Evolutionary conservation across 2,888 invertebrate species (phyloP).

Genomic region (Melangyna quadrimaculata): DNA sequence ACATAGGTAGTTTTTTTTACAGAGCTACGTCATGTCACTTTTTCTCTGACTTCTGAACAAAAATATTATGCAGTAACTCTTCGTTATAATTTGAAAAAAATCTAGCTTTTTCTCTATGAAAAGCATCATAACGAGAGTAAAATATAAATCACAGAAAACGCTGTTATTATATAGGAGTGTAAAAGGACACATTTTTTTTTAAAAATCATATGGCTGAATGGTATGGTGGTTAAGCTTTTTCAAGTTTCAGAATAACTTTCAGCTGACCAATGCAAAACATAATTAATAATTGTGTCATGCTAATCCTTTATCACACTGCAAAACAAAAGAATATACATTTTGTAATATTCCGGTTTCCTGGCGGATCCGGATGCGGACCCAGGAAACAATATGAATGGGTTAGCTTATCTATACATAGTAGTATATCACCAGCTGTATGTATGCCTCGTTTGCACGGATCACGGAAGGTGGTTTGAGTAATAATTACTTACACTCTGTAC

Average conservation of each 20-base stretch:
- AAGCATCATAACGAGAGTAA: background rate
- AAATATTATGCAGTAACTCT: background rate
- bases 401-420: too few relatives aligned
- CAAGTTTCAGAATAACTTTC: background rate
- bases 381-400: conserved; percentile 24
- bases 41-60: too few relatives aligned
- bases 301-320: conserved; percentile 53
- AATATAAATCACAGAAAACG: conserved; percentile 13
- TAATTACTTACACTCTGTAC: background rate
- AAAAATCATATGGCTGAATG: background rate
- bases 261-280: conserved; percentile 60
- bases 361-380: background rate
- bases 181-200: background rate
- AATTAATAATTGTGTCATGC: conserved; percentile 65
- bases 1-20: too few relatives aligned
- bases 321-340: conserved; percentile 61
- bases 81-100: conserved; percentile 1
- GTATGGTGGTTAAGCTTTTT: background rate
- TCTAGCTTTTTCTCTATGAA: background rate
- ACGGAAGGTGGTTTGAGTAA: background rate
- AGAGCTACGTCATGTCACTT: too few relatives aligned
- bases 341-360: conserved; percentile 50
- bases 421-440: background rate
- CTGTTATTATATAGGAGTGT: background rate
- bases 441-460: background rate